A percentile compares a stretch with the other conserved stretches of the same genome.
Conservation (phyloP, 2,888 invertebrate species). For the Diarsia mendica region DNA sequence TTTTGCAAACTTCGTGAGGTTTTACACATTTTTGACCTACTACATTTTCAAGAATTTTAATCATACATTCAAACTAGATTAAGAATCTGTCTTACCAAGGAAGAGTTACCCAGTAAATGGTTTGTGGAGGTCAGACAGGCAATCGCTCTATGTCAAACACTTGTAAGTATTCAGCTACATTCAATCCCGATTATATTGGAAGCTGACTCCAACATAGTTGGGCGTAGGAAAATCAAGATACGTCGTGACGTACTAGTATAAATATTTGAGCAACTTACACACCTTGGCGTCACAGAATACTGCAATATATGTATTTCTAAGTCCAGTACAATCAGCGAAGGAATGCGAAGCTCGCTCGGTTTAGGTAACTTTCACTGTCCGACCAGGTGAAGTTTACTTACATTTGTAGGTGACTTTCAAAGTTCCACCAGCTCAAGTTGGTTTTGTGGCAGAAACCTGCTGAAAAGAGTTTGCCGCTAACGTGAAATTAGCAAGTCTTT, state of each 20-base stretch:
- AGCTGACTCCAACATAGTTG: not conserved
- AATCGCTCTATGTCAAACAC: not conserved
- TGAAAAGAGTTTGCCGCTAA: not conserved
- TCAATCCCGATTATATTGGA: not conserved
- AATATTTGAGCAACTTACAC: not conserved
- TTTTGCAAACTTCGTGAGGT: not conserved
- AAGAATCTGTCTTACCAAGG: not conserved
- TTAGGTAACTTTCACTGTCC: constrained; percentile 42
- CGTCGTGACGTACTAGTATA: not conserved
- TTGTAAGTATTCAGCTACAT: not conserved
- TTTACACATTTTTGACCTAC: not conserved
- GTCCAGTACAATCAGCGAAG: constrained; percentile 44
- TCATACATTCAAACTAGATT: not conserved
- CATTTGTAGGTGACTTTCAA: constrained; percentile 8
- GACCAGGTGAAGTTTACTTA: constrained; percentile 30
- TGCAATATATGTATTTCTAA: constrained; percentile 29
- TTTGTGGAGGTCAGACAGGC: not conserved
- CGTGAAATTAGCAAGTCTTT: not conserved
- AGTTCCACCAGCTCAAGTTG: not conserved
- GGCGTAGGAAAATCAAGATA: not conserved
- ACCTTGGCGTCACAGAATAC: constrained; percentile 1
- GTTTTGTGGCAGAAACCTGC: not conserved
- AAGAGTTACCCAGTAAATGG: not conserved
- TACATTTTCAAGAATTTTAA: not conserved
- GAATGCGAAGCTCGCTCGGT: constrained; percentile 40